These are phyloP conservation scores for Ladona fulva DNA, from an alignment of 1,140 invertebrate species.

Conservation along the genomic window DNA sequence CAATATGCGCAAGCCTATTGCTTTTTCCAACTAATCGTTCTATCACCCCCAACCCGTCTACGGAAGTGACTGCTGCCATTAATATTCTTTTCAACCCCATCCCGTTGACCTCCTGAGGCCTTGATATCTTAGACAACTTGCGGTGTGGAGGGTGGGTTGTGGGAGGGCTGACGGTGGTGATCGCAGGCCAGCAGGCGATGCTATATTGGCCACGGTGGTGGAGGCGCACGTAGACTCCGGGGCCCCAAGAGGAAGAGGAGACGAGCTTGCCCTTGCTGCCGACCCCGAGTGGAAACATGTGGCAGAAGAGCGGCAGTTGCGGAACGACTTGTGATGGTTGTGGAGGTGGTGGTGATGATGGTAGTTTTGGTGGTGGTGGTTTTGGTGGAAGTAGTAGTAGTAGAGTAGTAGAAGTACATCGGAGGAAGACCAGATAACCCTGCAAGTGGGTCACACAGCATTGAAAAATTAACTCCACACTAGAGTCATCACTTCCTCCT, in stretches of 20 bases:
- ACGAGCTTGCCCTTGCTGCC: slow-evolving; percentile 1
- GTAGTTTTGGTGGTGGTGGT: slow-evolving; percentile 7
- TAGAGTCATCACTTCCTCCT: slow-evolving; percentile 4
- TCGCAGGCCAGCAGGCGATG: slow-evolving; percentile 4
- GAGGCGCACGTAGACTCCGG: background rate
- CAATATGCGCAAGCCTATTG: background rate
- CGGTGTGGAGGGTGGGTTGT: background rate
- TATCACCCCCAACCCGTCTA: background rate
- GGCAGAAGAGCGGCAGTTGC: background rate
- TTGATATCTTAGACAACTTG: background rate
- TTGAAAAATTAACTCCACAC: slow-evolving; percentile 7
- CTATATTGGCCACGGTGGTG: background rate
- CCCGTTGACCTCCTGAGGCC: background rate
- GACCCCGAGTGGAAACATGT: background rate
- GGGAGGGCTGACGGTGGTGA: background rate
- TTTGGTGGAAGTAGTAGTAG: slow-evolving; percentile 9
- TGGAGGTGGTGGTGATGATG: slow-evolving; percentile 6
- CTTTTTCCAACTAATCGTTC: background rate
- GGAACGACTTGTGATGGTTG: slow-evolving; percentile 2
- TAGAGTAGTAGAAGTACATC: slow-evolving; percentile 5
- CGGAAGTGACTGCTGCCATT: background rate
- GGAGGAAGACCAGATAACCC: slow-evolving; percentile 2
- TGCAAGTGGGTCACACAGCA: slow-evolving; percentile 7
- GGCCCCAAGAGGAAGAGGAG: background rate
- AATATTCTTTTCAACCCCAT: background rate